Conservation (phyloP, 2,113 vertebrate genomes). For the Thermophis baileyi region DNA sequence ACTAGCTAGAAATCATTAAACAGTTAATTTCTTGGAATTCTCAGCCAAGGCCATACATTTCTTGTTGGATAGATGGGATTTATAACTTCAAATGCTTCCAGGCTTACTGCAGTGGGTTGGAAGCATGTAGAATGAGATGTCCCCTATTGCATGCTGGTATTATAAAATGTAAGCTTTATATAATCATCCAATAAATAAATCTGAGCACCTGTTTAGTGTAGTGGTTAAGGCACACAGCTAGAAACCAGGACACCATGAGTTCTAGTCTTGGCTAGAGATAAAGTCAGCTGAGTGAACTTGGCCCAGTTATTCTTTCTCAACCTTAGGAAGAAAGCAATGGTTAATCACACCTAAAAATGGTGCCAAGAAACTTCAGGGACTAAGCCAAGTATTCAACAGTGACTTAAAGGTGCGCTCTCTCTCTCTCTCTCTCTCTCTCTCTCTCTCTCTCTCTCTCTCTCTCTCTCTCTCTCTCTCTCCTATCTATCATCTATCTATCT, state of each 20-base stretch:
- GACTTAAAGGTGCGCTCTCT: background rate
- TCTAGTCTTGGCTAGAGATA: background rate
- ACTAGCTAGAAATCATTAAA: background rate
- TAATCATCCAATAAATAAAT: background rate
- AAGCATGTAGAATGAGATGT: background rate
- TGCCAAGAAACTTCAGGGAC: background rate
- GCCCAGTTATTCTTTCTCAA: background rate
- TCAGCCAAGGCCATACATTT: background rate
- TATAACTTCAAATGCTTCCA: background rate
- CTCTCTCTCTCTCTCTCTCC: too few species aligned
- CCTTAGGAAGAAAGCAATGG: background rate
- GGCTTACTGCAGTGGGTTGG: background rate
- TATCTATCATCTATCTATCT: too few species aligned
- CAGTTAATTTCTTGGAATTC: background rate
- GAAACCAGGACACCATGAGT: background rate
- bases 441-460: too few species aligned
- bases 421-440: too few species aligned
- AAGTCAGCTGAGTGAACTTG: background rate
- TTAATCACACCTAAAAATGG: background rate
- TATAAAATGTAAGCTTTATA: background rate
- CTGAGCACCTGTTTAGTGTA: background rate
- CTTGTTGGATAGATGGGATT: background rate
- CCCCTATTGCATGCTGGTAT: background rate
- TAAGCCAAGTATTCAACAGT: background rate
- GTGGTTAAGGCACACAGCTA: background rate